Base-by-base conservation (phyloP, 2,113 vertebrate species). In the Elgaria multicarinata region DNA sequence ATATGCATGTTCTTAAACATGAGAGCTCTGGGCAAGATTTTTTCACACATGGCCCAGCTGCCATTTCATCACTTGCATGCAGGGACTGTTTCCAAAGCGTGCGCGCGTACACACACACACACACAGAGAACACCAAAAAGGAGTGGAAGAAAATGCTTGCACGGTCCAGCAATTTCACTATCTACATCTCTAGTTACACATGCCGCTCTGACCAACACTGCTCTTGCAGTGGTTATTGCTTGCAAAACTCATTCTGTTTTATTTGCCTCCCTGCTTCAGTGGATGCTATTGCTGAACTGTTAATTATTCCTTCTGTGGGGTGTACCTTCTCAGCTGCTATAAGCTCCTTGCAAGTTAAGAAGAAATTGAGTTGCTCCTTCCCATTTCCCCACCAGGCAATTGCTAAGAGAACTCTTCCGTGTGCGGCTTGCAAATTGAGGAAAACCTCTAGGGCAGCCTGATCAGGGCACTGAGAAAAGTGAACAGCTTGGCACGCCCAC, bases 1-100 rank as follows among this genome's bases (percentile, higher is more conserved):
- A 92, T 0, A 0, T 94, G 91, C 81, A 2, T 10, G 24, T 92
- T 94, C 94, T 95, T 92, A 94, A 90, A 90, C 84, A 36, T 58
- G 82, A 93, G 89, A 87, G 80, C 83, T 95, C 94, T 96, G 94
- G 93, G 86, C 91, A 96, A 94, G 92, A 89, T 96, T 92, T 92
- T 91, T 90, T 96, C 92, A 92, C 94, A 96, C 64, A 0, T 96
- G 92, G 94, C 93, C 6, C 90, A 95, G 86, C 93, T 93, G 93
- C 93, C 74, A 92, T 95, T 93, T 96, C 95, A 95, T 93, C 95
- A 93, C 93, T 93, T 96, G 39, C 83, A 85, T 14, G 71, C 89
- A 91, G 84, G 55, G 87, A 55, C 42, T 81, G 46, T 71, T 74
- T 82, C 50, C n/a, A n/a, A n/a, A n/a, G n/a, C n/a, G n/a, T n/a